Conservation (phyloP, 2,113 vertebrate genomes). For the Salminus brasiliensis region DNA sequence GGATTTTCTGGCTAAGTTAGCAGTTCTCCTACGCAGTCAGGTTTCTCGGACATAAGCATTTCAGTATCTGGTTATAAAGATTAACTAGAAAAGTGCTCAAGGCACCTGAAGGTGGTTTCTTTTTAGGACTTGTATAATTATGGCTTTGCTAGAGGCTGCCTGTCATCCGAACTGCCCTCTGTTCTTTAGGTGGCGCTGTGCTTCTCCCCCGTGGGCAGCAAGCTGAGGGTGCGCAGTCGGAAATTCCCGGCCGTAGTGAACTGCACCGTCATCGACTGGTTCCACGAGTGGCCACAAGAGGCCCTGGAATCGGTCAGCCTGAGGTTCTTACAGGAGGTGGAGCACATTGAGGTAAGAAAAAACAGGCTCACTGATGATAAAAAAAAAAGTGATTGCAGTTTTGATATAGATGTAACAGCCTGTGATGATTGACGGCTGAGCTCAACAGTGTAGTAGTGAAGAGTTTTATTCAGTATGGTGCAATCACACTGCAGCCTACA, state of each 20-base stretch:
- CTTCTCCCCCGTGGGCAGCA: slow-evolving; percentile 89
- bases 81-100: no score
- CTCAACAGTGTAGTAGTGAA: neutral
- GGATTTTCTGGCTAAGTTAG: no score
- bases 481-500: neutral
- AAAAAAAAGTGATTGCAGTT: no score
- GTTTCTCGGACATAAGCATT: no score
- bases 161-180: no score
- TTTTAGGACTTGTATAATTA: no score
- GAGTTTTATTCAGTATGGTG: neutral
- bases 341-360: slow-evolving; percentile 82
- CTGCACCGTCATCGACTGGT: slow-evolving; percentile 88
- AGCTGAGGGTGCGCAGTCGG: slow-evolving; percentile 83
- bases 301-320: slow-evolving; percentile 93
- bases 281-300: slow-evolving; percentile 91
- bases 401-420: neutral
- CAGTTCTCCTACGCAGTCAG: no score
- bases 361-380: neutral
- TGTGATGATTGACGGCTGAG: neutral
- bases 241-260: slow-evolving; percentile 90
- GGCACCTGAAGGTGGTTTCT: no score
- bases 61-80: no score
- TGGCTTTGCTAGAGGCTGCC: no score
- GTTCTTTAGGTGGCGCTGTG: slow-evolving; percentile 84
- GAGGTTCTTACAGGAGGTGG: slow-evolving; percentile 82